Percentiles rank a stretch among this genome's conserved stretches.
These are phyloP conservation scores for Aleiodes sp. DNA, from an alignment of 1,140 invertebrate species.

Conservation along the genomic window DNA sequence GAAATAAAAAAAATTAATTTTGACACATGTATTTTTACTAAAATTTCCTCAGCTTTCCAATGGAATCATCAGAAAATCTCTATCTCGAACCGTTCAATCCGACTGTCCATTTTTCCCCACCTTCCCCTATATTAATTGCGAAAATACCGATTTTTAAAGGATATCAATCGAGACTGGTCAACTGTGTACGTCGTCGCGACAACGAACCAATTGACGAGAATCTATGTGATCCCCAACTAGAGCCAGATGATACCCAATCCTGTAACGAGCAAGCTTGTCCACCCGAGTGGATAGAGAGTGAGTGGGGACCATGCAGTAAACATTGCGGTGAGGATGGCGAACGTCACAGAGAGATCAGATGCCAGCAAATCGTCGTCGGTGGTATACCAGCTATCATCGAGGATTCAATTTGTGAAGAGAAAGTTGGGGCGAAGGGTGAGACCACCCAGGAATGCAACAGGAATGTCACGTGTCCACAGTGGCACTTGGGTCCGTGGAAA, in stretches of 20 bases:
- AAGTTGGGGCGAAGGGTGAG: constrained; percentile 75
- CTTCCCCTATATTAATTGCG: neutral
- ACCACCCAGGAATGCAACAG: constrained; percentile 79
- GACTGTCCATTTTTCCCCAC: neutral
- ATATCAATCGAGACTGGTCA: constrained; percentile 76
- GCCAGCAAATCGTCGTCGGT: constrained; percentile 76
- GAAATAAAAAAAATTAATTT: neutral
- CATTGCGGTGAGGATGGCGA: constrained; percentile 81
- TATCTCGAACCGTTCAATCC: neutral
- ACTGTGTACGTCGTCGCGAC: constrained; percentile 75
- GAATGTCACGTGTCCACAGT: constrained; percentile 80
- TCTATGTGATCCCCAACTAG: constrained; percentile 80
- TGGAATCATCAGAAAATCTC: too few relatives aligned
- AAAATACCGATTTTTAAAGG: constrained; percentile 64
- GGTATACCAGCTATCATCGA: constrained; percentile 74
- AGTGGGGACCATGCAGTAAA: constrained; percentile 86
- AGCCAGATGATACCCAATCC: constrained; percentile 74
- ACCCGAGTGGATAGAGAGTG: constrained; percentile 81
- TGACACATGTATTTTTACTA: too few relatives aligned
- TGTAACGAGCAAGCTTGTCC: constrained; percentile 84
- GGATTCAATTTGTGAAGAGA: constrained; percentile 77
- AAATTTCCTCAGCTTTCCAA: too few relatives aligned
- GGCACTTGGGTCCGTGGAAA: constrained; percentile 86
- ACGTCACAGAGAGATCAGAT: constrained; percentile 78
- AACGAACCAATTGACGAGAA: constrained; percentile 75